Percentiles rank a stretch among this genome's conserved stretches.
Conservation (phyloP, 2,797 vertebrate genomes). For the Pipistrellus pipistrellus region DNA sequence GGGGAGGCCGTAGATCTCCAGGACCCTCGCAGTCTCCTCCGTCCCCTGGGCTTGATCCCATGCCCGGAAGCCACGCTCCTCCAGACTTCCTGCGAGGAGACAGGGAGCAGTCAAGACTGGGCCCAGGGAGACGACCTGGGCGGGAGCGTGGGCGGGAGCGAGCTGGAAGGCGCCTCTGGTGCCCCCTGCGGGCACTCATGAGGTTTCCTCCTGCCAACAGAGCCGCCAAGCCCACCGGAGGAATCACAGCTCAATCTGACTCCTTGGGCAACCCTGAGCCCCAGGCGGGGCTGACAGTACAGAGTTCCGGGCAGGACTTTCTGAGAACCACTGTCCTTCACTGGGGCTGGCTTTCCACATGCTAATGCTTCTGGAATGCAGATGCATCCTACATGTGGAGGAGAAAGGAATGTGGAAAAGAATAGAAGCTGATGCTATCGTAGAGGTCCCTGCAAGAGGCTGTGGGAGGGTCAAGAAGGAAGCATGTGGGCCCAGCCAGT, state of each 20-base stretch:
- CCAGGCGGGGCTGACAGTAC: background rate
- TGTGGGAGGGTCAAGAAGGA: background rate
- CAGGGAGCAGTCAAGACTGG: background rate
- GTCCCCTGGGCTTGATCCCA: slow-evolving; percentile 92
- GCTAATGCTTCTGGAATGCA: background rate
- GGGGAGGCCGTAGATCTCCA: slow-evolving; percentile 93
- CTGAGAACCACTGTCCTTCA: background rate
- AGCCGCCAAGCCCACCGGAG: background rate
- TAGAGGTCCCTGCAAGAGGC: background rate
- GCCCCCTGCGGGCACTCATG: background rate
- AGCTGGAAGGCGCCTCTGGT: background rate
- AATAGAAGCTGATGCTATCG: background rate
- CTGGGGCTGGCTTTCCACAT: background rate
- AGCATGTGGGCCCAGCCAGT: background rate
- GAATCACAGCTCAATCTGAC: background rate
- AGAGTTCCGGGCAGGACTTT: rapidly evolving
- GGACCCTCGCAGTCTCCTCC: slow-evolving; percentile 85
- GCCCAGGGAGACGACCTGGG: rapidly evolving
- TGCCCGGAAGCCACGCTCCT: slow-evolving; percentile 93
- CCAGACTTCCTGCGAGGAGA: slow-evolving; percentile 90
- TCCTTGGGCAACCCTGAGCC: background rate
- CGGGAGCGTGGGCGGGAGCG: rapidly evolving
- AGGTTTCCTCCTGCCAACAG: background rate
- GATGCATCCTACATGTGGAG: background rate
- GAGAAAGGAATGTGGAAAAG: background rate